Evolutionary conservation across 2,113 vertebrate genomes (phyloP), one percentile per base, ranked within the genome.

Genomic region (Chaetops frenatus): DNA sequence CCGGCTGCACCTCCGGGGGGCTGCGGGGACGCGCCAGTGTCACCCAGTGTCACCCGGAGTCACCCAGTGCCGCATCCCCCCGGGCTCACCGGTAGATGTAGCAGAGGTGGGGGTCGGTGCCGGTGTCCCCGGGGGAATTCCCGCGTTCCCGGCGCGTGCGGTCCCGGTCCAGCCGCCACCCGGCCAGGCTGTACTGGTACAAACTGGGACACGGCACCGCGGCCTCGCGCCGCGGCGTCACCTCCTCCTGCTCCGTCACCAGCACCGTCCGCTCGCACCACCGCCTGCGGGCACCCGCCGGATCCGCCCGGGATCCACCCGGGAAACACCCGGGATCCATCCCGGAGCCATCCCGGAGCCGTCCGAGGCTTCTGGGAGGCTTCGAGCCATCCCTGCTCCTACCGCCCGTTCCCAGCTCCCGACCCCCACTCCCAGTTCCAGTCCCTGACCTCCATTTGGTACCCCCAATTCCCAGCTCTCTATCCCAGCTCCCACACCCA

Each of bases 51-150:
- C 53, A 11, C 31, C n/a, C 31, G 2, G 31, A 2, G 42, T 4
- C 76, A 2, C 5, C n/a, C 23, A 0, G 20, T 2, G 19, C 48
- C 35, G 1, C 18, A 0, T 10, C 13, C 5, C 4, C 3, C 12
- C 4, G 8, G 7, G 36, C 98, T 98, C 95, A 99, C 99, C 97
- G 99, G 97, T 98, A 99, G 94, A 99, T 73, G 83, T 97, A 97
- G 92, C 99, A 99, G 72, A 98, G 97, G 0, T 97, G 84, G 17
- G 73, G 81, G 2, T 40, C 10, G 8, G 22, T 27, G 33, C 33
- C 27, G 23, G 14, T 6, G 50, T 40, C 15, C n/a, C 23, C 29
- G 7, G 40, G 36, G 44, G 45, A 3, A 21, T 36, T 51, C 54
- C 54, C 28, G 15, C 10, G 64, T 3, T 67, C 73, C 64, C 7